phyloP scores from a whole-genome alignment of 92 coral and sea anemone species.

The Palythoa grandiflora region DNA sequence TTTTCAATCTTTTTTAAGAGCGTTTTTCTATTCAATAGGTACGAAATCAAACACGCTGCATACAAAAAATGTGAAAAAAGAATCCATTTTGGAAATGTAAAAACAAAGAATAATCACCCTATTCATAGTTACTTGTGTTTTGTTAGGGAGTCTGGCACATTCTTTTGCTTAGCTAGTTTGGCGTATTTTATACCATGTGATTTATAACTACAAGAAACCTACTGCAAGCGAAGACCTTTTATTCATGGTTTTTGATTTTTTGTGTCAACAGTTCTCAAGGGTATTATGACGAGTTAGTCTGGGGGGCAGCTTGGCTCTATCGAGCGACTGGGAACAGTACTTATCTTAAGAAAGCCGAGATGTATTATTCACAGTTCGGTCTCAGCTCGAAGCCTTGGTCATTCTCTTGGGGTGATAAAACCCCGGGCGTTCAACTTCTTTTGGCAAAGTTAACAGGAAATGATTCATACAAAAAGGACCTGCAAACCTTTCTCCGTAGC shows the following conservation, averaged over 20 bases:
- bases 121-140: no score
- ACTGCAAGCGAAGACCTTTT: background rate
- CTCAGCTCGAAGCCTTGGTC: conserved; percentile 68
- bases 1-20: no score
- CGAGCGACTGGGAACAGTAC: conserved; percentile 69
- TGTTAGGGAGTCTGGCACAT: no score
- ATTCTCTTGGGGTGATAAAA: conserved; percentile 81
- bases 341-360: conserved; percentile 82
- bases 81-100: no score
- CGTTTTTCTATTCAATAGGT: no score
- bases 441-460: conserved; percentile 62
- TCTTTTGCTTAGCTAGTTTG: no score
- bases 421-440: conserved; percentile 68
- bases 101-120: no score
- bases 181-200: no score
- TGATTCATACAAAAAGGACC: conserved; percentile 40
- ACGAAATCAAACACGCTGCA: no score
- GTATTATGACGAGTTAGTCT: conserved; percentile 84
- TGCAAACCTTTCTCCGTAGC: conserved; percentile 47
- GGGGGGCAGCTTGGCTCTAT: conserved; percentile 97
- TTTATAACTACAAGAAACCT: no score
- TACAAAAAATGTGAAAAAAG: no score
- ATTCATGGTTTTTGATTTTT: background rate
- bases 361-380: conserved; percentile 62
- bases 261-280: conserved; percentile 55